phyloP scores from a whole-genome alignment of 2,113 vertebrate species.

The Labeo catla region DNA sequence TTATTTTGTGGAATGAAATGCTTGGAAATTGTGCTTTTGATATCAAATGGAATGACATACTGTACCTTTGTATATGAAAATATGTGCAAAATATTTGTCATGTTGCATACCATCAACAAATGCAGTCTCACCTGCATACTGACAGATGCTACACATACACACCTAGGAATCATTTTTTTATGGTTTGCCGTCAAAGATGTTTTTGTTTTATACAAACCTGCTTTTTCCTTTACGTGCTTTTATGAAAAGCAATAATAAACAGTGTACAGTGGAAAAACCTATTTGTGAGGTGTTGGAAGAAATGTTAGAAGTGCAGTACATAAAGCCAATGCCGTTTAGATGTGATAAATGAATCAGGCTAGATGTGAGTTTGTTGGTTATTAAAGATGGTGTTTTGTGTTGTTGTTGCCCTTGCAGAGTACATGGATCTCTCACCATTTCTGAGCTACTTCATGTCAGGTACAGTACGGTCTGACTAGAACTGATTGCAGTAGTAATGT shows the following conservation, averaged over 20 bases:
- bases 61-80: not conserved
- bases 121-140: not conserved
- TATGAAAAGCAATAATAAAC: not conserved
- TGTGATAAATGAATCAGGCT: not conserved
- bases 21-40: too few species aligned
- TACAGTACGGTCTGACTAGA: conserved; percentile 54
- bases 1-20: too few species aligned
- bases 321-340: not conserved
- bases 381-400: conserved; percentile 30
- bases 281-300: not conserved
- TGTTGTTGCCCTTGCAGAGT: conserved; percentile 71
- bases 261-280: not conserved
- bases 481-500: not conserved
- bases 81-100: not conserved
- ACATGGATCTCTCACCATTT: conserved; percentile 72
- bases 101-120: not conserved
- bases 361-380: not conserved
- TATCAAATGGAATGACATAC: too few species aligned
- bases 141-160: not conserved
- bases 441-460: conserved; percentile 76
- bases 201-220: not conserved
- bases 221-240: not conserved
- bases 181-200: not conserved
- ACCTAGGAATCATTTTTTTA: not conserved
- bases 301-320: not conserved